Evolutionary conservation across 2,888 invertebrate genomes (phyloP).

Genomic region (Perithous albicinctus): DNA sequence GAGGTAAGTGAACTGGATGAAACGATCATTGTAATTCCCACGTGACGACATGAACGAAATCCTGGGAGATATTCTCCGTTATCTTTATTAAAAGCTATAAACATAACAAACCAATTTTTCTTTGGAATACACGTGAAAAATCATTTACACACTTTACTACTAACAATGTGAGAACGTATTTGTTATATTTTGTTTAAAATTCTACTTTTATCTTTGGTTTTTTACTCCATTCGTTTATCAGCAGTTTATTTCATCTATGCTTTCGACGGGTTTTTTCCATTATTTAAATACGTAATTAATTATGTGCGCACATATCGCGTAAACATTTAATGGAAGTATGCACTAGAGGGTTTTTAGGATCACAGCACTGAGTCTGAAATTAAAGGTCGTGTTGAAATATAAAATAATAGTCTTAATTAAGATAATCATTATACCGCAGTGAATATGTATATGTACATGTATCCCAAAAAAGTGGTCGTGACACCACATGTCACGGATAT

Average conservation of each 20-base stretch:
- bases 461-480: conserved; percentile 4
- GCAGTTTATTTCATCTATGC: no score
- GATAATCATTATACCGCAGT: conserved; percentile 33
- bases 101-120: neutral
- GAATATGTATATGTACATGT: conserved; percentile 29
- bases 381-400: conserved; percentile 39
- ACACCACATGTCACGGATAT: conserved; percentile 56
- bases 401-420: conserved; percentile 55
- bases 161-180: neutral
- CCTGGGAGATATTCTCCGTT: neutral
- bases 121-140: no score
- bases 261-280: neutral
- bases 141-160: neutral
- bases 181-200: no score
- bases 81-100: neutral
- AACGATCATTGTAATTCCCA: neutral
- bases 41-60: neutral
- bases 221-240: no score
- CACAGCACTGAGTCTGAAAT: neutral
- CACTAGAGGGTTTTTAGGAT: neutral
- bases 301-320: neutral
- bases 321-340: neutral
- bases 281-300: neutral
- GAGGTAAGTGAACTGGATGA: conserved; percentile 87
- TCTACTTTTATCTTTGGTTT: no score